Evolutionary conservation across 2,888 invertebrate species (phyloP), one percentile per base, ranked within the genome.

Genomic region (Lasiommata megera): DNA sequence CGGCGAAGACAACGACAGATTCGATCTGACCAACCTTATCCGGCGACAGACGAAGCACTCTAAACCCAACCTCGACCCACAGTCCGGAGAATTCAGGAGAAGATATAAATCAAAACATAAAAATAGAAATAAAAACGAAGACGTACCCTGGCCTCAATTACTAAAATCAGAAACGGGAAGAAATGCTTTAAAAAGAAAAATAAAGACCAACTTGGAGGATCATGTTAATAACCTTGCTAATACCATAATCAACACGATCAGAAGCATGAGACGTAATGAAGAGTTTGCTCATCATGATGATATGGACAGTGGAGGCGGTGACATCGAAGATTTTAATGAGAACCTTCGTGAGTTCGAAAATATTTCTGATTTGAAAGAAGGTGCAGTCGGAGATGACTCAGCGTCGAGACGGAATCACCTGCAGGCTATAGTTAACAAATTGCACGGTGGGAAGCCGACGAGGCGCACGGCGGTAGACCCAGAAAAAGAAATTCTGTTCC

Each of bases 1-100:
- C 40, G 76, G 70, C 0, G 78, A 74, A 0, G 44, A 67, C 1
- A 87, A 84, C 58, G 80, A 85, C 31, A 70, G 87, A 1, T 88
- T 75, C 37, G 84, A 87, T 57, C 16, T 88, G 0, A 56, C 69
- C 0, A 56, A 67, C 1, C 61, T 88, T 17, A 63, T 84, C 0
- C 28, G 61, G 0, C 70, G 72, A 0, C 74, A 74, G 31, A 76
- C 73, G n/a, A 61, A 61, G 40, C 51, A 55, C 7, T 58, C 54
- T 23, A 60, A 64, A 14, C 46, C 58, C 3, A 31, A 56, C 6
- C 34, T 59, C 8, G 65, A 67, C 29, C 37, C 52, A 0, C 62
- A 67, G 34, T 60, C 66, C 0, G 65, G 67, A 2, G 68, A 65
- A 11, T 67, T 69, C 6, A 56, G 59, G 17, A 63, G 76, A 37